Evolutionary conservation across 2,797 vertebrate species (phyloP).

Genomic region (Rhincodon typus): DNA sequence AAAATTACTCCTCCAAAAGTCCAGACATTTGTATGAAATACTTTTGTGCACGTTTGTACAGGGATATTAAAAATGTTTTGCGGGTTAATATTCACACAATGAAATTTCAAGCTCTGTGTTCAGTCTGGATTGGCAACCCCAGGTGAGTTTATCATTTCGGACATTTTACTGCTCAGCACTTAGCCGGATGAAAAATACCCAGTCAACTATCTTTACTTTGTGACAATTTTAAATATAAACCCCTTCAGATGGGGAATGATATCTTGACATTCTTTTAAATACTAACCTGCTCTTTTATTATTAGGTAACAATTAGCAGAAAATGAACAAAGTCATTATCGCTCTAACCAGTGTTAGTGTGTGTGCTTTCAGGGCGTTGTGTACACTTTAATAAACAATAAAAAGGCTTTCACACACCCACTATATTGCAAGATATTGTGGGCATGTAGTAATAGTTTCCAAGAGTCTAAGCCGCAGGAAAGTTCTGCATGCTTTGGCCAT

Average conservation of each 20-base stretch:
- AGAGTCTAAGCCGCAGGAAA: constrained; percentile 41
- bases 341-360: not conserved
- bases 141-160: not conserved
- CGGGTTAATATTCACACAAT: not conserved
- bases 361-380: constrained; percentile 28
- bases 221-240: constrained; percentile 3
- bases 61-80: not conserved
- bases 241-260: not conserved
- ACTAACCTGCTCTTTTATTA: not conserved
- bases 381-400: constrained; percentile 26
- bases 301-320: constrained; percentile 23
- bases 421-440: constrained; percentile 40
- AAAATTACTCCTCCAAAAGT: not conserved
- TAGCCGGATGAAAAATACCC: not conserved
- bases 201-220: not conserved
- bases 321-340: not conserved
- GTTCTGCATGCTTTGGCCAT: constrained; percentile 45
- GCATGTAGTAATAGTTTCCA: not conserved
- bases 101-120: not conserved
- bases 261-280: not conserved
- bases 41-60: not conserved
- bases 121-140: not conserved
- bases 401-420: constrained; percentile 37
- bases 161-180: not conserved
- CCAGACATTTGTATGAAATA: not conserved